Base-by-base conservation (phyloP, 2,888 invertebrate genomes). In the Acleris emargana region DNA sequence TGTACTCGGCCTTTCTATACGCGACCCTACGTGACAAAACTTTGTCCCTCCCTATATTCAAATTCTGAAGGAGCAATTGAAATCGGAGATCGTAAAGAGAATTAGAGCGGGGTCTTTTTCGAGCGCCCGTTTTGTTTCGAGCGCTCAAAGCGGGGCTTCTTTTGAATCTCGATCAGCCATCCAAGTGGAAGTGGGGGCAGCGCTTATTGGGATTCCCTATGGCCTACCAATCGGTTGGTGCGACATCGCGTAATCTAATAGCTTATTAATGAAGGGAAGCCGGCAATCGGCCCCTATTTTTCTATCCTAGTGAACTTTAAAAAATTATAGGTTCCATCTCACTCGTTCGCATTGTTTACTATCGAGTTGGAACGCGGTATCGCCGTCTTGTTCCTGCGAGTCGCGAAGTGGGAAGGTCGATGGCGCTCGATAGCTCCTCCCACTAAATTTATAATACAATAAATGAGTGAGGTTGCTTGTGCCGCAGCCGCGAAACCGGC, bases 1-100 rank as follows among this genome's bases (percentile, higher is more conserved):
- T 90, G 84, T 84, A 81, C 82, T 79, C 83, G 74, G 73, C 78
- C 81, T 84, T 87, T 87, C 86, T 87, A 88, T 89, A 86, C 79
- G 76, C 83, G 89, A 84, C 90, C 91, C 90, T 90, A 91, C 91
- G 91, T 91, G 92, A 90, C 91, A 91, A 90, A 89, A 90, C 87
- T 89, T 87, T 86, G 88, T 90, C 91, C 92, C 92, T 91, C 91
- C 91, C 92, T 82, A 88, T 88, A 91, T 91, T 91, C 91, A 92
- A 91, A 92, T 89, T 91, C 89, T 92, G 90, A 91, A 92, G 92
- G 88, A 92, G 92, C 91, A 91, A 92, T 92, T 92, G 92, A 92
- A 92, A 92, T 91, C 86, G 91, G 92, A 92, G 91, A 91, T 91
- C 90, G 88, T 89, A 90, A 90, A 91, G 91, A 91, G 92, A 92